These are phyloP conservation scores for Autographa pulchrina DNA, from an alignment of 2,888 invertebrate genomes.

Conservation along the genomic window DNA sequence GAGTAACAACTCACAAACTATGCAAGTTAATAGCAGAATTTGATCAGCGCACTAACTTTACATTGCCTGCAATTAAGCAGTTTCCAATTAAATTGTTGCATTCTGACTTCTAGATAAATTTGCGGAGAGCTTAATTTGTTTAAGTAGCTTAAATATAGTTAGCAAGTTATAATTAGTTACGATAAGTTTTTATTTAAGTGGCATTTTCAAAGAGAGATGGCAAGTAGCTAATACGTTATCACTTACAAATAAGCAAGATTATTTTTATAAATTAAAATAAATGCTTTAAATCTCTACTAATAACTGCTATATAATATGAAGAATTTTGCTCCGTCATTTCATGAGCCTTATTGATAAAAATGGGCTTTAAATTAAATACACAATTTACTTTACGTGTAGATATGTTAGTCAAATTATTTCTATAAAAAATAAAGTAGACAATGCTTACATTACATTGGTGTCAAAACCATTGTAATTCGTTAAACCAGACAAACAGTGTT, in stretches of 20 bases:
- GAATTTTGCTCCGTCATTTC: too few relatives aligned
- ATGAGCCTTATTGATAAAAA: too few relatives aligned
- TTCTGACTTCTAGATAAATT: background rate
- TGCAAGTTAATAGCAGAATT: slow-evolving; percentile 25
- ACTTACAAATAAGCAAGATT: too few relatives aligned
- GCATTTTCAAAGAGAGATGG: too few relatives aligned
- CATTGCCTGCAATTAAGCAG: slow-evolving; percentile 28
- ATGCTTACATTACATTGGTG: too few relatives aligned
- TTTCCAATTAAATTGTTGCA: slow-evolving; percentile 6
- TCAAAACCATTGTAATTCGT: slow-evolving; percentile 56
- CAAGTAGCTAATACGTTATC: too few relatives aligned
- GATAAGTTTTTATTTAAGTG: slow-evolving; percentile 5
- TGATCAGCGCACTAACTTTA: slow-evolving; percentile 20
- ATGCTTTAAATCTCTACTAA: too few relatives aligned
- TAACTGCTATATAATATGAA: too few relatives aligned
- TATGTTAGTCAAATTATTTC: too few relatives aligned
- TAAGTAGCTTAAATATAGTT: background rate
- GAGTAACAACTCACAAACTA: slow-evolving; percentile 32
- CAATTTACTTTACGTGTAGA: background rate
- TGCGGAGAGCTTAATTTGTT: background rate
- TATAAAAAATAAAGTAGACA: too few relatives aligned
- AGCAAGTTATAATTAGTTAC: background rate
- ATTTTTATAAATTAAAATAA: too few relatives aligned
- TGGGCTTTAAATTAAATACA: too few relatives aligned
- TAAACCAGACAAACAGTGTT: slow-evolving; percentile 62